Percentiles rank a stretch among this genome's conserved stretches.
These are phyloP conservation scores for Torymus texanus DNA, from an alignment of 2,888 invertebrate species.

Conservation along the genomic window DNA sequence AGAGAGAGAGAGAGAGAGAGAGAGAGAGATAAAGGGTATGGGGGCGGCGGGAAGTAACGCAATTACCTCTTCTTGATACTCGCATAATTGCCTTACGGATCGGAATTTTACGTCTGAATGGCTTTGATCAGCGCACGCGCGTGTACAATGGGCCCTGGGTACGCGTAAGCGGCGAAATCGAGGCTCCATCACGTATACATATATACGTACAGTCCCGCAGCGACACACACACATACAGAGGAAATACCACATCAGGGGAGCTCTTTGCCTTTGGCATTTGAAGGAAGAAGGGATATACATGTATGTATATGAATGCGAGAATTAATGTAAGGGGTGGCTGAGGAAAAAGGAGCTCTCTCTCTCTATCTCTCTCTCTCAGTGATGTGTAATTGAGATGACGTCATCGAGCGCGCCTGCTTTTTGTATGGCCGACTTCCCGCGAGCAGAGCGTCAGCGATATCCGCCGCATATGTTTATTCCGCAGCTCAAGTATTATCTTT, in stretches of 20 bases:
- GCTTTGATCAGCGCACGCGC: not conserved
- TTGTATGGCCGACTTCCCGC: not conserved
- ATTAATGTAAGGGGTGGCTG: not conserved
- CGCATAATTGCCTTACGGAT: conserved; percentile 12
- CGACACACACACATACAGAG: too few species aligned
- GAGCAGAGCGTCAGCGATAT: not conserved
- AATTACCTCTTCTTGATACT: conserved; percentile 35
- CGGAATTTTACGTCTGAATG: conserved; percentile 23
- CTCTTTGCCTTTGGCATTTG: conserved; percentile 13
- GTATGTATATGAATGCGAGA: not conserved
- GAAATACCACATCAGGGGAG: too few species aligned
- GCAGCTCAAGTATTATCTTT: not conserved
- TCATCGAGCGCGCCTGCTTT: not conserved
- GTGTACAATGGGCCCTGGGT: not conserved
- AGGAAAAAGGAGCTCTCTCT: not conserved
- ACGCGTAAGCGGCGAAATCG: too few species aligned
- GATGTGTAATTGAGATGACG: conserved; percentile 25
- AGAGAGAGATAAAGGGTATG: too few species aligned
- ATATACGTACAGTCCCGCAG: too few species aligned
- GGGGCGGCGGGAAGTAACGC: not conserved
- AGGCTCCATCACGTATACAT: too few species aligned
- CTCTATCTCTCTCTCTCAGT: not conserved
- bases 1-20: too few species aligned
- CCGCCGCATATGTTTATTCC: conserved; percentile 29
- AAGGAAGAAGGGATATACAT: too few species aligned